These are phyloP conservation scores for Scrobipalpa costella DNA, from an alignment of 2,888 invertebrate genomes.

Conservation along the genomic window DNA sequence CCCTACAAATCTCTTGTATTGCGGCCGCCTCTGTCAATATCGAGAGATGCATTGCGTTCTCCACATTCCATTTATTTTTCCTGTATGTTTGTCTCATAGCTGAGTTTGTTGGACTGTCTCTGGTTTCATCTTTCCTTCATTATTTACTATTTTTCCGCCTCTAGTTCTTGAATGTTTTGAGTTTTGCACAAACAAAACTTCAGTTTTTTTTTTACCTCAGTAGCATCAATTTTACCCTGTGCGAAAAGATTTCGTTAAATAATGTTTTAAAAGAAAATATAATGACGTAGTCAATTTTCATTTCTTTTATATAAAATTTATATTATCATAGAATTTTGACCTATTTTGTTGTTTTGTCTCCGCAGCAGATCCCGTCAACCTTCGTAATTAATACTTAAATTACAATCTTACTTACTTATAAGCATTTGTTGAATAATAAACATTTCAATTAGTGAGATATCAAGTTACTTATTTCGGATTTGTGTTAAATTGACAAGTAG, in stretches of 20 bases:
- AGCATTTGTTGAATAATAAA: slow-evolving; percentile 5
- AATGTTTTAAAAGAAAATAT: too few species aligned
- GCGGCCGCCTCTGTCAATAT: slow-evolving; percentile 69
- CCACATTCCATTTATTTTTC: slow-evolving; percentile 15
- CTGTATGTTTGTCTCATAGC: slow-evolving; percentile 5
- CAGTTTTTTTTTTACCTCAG: too few species aligned
- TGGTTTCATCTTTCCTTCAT: background rate
- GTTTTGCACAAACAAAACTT: too few species aligned
- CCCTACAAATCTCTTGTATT: slow-evolving; percentile 75
- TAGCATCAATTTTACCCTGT: too few species aligned
- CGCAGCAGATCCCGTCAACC: background rate
- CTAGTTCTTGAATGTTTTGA: too few species aligned
- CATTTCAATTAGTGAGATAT: slow-evolving; percentile 11
- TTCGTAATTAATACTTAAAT: slow-evolving; percentile 10
- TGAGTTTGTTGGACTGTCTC: background rate
- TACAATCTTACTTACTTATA: slow-evolving; percentile 5
- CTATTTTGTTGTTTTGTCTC: slow-evolving; percentile 6
- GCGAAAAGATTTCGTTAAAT: too few species aligned
- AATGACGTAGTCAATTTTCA: too few species aligned
- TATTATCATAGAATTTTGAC: background rate
- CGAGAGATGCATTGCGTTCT: slow-evolving; percentile 51
- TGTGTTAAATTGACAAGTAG: too few species aligned
- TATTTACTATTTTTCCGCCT: too few species aligned
- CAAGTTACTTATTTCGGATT: too few species aligned
- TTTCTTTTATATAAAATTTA: too few species aligned